phyloP scores from a whole-genome alignment of 2,113 vertebrate species.

The Trichomycterus rosablanca region DNA sequence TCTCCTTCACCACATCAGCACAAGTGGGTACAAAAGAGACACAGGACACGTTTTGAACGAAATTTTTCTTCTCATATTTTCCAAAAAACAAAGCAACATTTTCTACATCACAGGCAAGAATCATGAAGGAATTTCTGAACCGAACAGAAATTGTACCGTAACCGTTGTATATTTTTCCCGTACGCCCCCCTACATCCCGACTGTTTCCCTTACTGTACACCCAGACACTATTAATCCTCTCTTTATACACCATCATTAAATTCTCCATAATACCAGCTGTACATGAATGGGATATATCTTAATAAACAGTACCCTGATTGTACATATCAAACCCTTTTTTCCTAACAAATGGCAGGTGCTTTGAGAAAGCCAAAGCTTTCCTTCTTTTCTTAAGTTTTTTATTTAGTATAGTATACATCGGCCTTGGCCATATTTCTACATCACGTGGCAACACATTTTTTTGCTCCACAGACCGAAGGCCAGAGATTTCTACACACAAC shows the following conservation, averaged over 20 bases:
- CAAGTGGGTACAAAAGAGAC: too few relatives aligned
- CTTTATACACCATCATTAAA: constrained; percentile 69
- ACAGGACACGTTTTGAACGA: constrained; percentile 25
- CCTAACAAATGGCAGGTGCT: constrained; percentile 60
- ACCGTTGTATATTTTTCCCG: too few relatives aligned
- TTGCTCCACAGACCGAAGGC: too few relatives aligned
- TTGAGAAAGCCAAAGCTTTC: constrained; percentile 39
- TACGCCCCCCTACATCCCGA: too few relatives aligned
- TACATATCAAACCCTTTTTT: constrained; percentile 64
- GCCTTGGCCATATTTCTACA: constrained; percentile 46
- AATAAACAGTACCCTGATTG: constrained; percentile 66
- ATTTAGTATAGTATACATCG: constrained; percentile 34
- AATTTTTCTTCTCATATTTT: constrained; percentile 58
- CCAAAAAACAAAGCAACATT: constrained; percentile 64
- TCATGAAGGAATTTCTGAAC: constrained; percentile 69
- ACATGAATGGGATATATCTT: constrained; percentile 54
- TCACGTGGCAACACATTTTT: background rate
- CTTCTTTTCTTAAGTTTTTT: constrained; percentile 24
- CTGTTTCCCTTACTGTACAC: too few relatives aligned
- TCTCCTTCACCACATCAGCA: too few relatives aligned
- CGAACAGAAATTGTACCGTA: too few relatives aligned
- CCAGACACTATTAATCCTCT: constrained; percentile 55
- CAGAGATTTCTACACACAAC: constrained; percentile 37
- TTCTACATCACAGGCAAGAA: constrained; percentile 77
- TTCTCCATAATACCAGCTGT: constrained; percentile 66